Percentiles rank a stretch among this genome's conserved stretches.
phyloP scores from a whole-genome alignment of 2,888 invertebrate species.

The Anticlea derivata region DNA sequence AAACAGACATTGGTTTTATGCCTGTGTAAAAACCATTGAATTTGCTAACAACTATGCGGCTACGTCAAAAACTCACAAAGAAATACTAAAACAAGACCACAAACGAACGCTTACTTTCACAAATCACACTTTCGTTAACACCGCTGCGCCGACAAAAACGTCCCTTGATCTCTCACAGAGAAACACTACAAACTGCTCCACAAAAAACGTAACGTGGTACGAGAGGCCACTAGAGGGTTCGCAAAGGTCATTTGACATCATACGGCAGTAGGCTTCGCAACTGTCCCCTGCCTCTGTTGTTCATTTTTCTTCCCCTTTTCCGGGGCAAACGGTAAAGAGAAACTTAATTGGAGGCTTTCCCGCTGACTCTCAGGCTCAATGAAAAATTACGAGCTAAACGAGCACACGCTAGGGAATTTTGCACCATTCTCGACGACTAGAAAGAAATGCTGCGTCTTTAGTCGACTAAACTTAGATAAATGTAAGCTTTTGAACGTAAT shows the following conservation, averaged over 20 bases:
- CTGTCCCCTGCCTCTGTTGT: conserved; percentile 73
- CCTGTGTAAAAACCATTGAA: no score
- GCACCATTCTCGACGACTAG: conserved; percentile 64
- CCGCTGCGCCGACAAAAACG: conserved; percentile 26
- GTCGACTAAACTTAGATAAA: conserved; percentile 67
- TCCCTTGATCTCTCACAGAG: conserved; percentile 31
- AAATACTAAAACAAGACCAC: not conserved
- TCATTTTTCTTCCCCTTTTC: conserved; percentile 78
- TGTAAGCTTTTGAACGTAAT: conserved; percentile 69
- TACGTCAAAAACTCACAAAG: conserved; percentile 4
- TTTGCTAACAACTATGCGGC: no score
- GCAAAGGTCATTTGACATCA: conserved; percentile 61
- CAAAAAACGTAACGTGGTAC: conserved; percentile 42
- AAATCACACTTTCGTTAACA: conserved; percentile 31
- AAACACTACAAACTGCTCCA: conserved; percentile 43
- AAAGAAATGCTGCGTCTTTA: conserved; percentile 71
- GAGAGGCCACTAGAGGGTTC: conserved; percentile 44
- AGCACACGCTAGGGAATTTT: conserved; percentile 79
- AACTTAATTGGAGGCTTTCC: conserved; percentile 83
- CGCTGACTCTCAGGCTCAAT: conserved; percentile 79
- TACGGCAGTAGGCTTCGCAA: conserved; percentile 52
- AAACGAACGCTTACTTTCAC: conserved; percentile 21
- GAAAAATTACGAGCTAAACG: conserved; percentile 83
- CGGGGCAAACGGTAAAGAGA: conserved; percentile 79
- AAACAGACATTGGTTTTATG: no score